Evolutionary conservation across 2,113 vertebrate genomes (phyloP), one percentile per base, ranked within the genome.

Genomic region (Gorsachius goisagi): DNA sequence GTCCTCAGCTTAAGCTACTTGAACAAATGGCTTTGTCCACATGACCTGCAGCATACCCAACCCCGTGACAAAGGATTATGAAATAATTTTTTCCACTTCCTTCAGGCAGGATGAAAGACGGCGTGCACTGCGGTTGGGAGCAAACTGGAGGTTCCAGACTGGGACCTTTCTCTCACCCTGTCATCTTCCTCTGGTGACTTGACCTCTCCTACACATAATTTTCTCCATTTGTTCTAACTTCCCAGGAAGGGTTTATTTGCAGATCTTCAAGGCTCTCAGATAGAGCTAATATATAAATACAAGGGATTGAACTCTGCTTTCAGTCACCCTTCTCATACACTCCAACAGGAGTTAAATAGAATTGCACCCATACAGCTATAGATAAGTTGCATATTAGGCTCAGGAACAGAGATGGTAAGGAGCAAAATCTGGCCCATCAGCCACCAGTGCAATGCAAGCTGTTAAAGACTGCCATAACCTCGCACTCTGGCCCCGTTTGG

Each of bases 1-100:
- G 77, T 58, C 84, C 69, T 93, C 84, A 44, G 47, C 37, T 85
- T 45, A 89, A 78, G 90, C 86, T 85, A 53, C 93, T 95, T 41
- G 84, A 92, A 93, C 73, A 87, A 97, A 91, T 73, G 77, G 89
- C 74, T 93, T 79, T 77, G 73, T 84, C 53, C 80, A 63, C 85
- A 81, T 94, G 94, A 91, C 80, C 89, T 88, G 81, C 24, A 74
- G 80, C 4, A 0, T 68, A 15, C 73, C 79, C 88, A 84, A 44
- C 35, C 90, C 69, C 56, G 4, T 35, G 94, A 92, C 71, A 92
- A 72, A 76, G 60, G 90, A 84, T 89, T 75, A 60, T 92, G 95
- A 93, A 95, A 89, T 90, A 0, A 85, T 82, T 94, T 63, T 74
- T 82, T 86, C 95, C 90, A 72, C 49, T 88, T 90, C 76, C 64